These are phyloP conservation scores for Eurystomus glaucurus DNA, from an alignment of 2,797 vertebrate genomes.

Conservation along the genomic window DNA sequence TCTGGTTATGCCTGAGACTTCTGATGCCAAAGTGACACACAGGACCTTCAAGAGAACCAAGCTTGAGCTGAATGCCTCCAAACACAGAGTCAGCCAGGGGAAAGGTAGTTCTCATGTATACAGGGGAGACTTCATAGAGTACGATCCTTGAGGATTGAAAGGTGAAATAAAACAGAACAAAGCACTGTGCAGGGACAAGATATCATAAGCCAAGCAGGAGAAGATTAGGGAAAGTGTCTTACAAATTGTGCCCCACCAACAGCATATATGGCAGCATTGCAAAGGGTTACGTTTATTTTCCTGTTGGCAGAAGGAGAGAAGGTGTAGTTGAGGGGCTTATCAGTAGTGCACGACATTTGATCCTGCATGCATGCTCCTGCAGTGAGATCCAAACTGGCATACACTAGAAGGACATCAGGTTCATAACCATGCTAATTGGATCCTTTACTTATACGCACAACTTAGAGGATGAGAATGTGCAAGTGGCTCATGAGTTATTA, in stretches of 20 bases:
- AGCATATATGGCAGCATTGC: background rate
- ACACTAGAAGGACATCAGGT: background rate
- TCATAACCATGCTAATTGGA: background rate
- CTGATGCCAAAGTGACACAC: background rate
- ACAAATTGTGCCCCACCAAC: background rate
- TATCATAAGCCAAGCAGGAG: background rate
- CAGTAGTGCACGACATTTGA: background rate
- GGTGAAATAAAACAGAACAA: background rate
- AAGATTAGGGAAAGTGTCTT: background rate
- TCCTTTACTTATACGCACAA: background rate
- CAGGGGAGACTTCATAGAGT: background rate
- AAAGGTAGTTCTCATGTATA: background rate
- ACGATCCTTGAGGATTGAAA: background rate
- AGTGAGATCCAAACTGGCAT: background rate
- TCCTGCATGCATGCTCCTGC: background rate
- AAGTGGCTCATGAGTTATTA: constrained; percentile 36
- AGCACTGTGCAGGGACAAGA: background rate
- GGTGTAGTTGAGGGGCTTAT: background rate
- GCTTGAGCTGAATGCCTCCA: background rate
- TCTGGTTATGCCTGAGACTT: background rate
- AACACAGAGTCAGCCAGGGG: background rate
- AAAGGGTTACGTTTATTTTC: background rate
- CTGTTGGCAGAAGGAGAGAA: background rate
- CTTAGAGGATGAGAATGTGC: background rate
- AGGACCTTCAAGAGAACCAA: background rate